Conservation (phyloP, 2,797 vertebrate genomes). For the Clarias fuscus region DNA sequence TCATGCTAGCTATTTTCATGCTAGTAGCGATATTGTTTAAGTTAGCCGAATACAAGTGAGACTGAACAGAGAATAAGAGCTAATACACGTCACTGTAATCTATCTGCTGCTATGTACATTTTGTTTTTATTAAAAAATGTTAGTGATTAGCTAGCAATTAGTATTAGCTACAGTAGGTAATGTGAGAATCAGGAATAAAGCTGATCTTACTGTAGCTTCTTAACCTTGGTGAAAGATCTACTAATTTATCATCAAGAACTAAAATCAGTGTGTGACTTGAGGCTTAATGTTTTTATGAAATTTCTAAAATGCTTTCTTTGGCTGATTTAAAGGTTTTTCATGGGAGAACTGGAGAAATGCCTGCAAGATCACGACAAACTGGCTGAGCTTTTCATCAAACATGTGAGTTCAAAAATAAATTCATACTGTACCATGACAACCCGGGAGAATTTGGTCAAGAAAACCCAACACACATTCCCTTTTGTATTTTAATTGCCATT, state of each 20-base stretch:
- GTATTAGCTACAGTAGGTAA: not conserved
- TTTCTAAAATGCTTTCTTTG: not conserved
- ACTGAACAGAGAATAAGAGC: not conserved
- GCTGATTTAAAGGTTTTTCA: constrained; percentile 84
- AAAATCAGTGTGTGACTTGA: not conserved
- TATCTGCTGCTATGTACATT: not conserved
- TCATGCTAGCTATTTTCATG: not conserved
- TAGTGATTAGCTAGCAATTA: not conserved
- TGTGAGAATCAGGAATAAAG: no score
- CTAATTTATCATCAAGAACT: not conserved
- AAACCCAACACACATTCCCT: no score
- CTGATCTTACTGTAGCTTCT: not conserved
- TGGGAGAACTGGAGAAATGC: constrained; percentile 92
- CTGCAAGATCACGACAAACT: constrained; percentile 90
- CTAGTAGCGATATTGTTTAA: not conserved
- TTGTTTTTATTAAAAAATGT: not conserved
- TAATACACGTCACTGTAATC: not conserved
- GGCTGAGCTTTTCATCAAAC: constrained; percentile 95
- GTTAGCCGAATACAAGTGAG: not conserved
- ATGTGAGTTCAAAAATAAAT: constrained; percentile 71
- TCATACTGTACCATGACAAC: no score
- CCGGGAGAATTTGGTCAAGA: not conserved
- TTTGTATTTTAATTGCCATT: no score
- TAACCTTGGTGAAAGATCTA: not conserved
- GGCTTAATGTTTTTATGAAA: not conserved